These are phyloP conservation scores for Brachystomella parvula DNA, from an alignment of 1,140 invertebrate genomes.

Conservation along the genomic window DNA sequence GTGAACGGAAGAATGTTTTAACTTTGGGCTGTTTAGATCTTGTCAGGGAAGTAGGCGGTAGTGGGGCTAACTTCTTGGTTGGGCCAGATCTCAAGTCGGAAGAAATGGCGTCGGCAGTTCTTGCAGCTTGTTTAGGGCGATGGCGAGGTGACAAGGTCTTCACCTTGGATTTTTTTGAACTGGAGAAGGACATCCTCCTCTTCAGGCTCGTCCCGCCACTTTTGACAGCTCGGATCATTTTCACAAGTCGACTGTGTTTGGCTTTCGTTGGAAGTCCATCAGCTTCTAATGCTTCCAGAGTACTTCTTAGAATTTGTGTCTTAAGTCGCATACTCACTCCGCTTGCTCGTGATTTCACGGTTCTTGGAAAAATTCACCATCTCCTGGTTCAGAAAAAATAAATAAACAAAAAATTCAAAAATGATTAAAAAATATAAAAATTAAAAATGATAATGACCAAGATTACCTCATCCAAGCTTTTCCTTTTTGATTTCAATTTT, in stretches of 20 bases:
- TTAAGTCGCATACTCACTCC: no score
- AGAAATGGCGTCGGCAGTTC: not conserved
- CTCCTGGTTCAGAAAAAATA: not conserved
- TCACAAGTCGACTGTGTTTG: conserved; percentile 14
- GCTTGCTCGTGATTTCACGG: not conserved
- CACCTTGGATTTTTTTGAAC: not conserved
- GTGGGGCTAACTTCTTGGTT: not conserved
- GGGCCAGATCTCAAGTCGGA: not conserved
- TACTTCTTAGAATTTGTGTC: not conserved
- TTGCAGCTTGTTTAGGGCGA: not conserved
- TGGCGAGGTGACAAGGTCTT: not conserved
- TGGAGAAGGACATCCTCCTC: not conserved
- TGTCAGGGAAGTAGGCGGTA: not conserved
- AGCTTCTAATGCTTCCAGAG: not conserved
- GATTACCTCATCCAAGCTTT: not conserved
- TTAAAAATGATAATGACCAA: not conserved
- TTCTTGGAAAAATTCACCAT: not conserved
- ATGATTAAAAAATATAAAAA: not conserved
- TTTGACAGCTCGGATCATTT: conserved; percentile 24
- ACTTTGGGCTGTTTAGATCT: not conserved
- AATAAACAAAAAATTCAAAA: not conserved
- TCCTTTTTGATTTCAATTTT: conserved; percentile 1
- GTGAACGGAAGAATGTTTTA: not conserved
- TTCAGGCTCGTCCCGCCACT: conserved; percentile 18
- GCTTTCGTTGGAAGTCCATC: not conserved